These are phyloP conservation scores for Dascyllus trimaculatus DNA, from an alignment of 2,113 vertebrate genomes.

Conservation along the genomic window DNA sequence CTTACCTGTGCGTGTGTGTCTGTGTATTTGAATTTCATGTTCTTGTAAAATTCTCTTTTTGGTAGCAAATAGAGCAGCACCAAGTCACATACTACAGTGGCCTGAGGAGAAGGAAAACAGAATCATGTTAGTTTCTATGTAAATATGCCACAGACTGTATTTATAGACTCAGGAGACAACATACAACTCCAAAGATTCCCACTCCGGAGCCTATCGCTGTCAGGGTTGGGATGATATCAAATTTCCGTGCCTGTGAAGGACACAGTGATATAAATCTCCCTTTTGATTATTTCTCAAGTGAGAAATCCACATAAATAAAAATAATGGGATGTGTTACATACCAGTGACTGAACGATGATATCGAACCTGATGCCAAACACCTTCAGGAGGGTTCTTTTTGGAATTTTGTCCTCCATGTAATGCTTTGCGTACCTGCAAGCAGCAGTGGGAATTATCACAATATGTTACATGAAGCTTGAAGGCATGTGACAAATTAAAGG, in stretches of 20 bases:
- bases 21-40: slow-evolving; percentile 95
- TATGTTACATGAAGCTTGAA: neutral
- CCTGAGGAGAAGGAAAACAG: slow-evolving; percentile 79
- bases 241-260: slow-evolving; percentile 91
- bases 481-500: no score
- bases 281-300: neutral
- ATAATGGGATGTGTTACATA: slow-evolving; percentile 55
- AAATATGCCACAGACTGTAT: neutral
- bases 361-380: slow-evolving; percentile 95
- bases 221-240: slow-evolving; percentile 97
- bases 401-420: slow-evolving; percentile 83
- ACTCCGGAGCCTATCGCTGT: slow-evolving; percentile 97
- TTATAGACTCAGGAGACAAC: slow-evolving; percentile 52
- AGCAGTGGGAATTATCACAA: neutral
- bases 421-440: slow-evolving; percentile 89
- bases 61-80: slow-evolving; percentile 92
- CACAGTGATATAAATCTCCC: fast-evolving
- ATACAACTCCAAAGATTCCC: slow-evolving; percentile 98
- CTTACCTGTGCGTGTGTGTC: slow-evolving; percentile 77
- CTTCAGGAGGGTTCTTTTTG: slow-evolving; percentile 91
- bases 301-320: neutral
- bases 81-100: slow-evolving; percentile 96
- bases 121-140: neutral
- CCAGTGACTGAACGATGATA: slow-evolving; percentile 93
- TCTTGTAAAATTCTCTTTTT: slow-evolving; percentile 94